Evolutionary conservation across 1,140 invertebrate genomes (phyloP), one percentile per base, ranked within the genome.

Genomic region (Agrypnia vestita): DNA sequence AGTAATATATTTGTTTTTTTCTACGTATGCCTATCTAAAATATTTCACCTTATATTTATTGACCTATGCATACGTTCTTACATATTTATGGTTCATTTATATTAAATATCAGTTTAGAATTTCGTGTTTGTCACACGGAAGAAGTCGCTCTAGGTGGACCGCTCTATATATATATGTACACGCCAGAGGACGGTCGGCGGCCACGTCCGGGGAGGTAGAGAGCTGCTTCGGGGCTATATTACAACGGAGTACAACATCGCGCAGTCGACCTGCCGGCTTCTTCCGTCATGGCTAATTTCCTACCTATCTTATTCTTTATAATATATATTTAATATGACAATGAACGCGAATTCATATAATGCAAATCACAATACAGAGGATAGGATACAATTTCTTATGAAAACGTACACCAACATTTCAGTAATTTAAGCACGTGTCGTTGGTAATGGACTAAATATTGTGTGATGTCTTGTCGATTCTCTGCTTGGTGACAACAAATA

Each of bases 41-140:
- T 82, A 82, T 73, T 82, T 82, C 69, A 78, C 80, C 59, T 82
- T 75, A 78, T 71, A 55, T 25, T 78, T 69, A 78, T 78, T 71
- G 62, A 67, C 76, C 62, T 69, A 69, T 46, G 44, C 61, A 78
- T 55, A 69, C 69, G 11, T 64, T 49, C 76, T 78, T 78, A 78
- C 35, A 78, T 71, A 56, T 78, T 78, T 78, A 78, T 56, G 46
- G 53, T 78, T 82, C 71, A 82, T 82, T 79, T 82, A 82, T 82
- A 82, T 82, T 79, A 82, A 82, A 79, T 82, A 82, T 82, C 81
- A 82, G 81, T 82, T 82, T 82, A 82, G 81, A 82, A 82, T 82
- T 82, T 82, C 81, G 78, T 82, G 81, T 82, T 82, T 80, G 81
- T 62, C 81, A 76, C 76, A 64, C 69, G 61, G 76, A 78, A 81